phyloP scores from a whole-genome alignment of 2,113 vertebrate genomes.

The Hucho hucho region DNA sequence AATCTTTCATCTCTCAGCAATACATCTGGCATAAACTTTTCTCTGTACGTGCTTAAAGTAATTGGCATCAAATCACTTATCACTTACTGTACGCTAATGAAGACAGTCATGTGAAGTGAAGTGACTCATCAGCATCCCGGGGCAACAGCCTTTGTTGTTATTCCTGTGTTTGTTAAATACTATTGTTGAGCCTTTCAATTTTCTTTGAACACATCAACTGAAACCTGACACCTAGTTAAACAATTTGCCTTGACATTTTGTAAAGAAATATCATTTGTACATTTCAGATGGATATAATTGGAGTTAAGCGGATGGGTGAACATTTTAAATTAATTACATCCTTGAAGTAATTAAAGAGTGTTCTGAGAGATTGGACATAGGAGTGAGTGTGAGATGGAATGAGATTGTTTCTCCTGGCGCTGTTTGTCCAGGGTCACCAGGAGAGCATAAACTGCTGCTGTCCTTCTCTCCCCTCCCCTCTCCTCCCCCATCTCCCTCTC shows the following conservation, averaged over 20 bases:
- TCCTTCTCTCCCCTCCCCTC: background rate
- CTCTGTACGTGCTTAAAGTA: too few species aligned
- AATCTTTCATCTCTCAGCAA: too few species aligned
- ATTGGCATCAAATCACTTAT: too few species aligned
- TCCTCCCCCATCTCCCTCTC: too few species aligned
- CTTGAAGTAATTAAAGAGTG: conserved; percentile 19
- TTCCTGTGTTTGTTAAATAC: too few species aligned
- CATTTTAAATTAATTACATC: conserved; percentile 11
- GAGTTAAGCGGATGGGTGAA: conserved; percentile 11
- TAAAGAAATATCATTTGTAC: conserved; percentile 4
- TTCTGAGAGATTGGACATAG: background rate
- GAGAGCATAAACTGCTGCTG: background rate
- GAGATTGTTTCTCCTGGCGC: background rate
- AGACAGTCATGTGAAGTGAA: too few species aligned
- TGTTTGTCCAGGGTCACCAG: background rate
- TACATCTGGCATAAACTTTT: too few species aligned
- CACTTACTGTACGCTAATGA: too few species aligned
- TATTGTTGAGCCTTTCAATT: background rate
- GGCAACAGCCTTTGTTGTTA: too few species aligned
- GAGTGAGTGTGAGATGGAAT: conserved; percentile 2
- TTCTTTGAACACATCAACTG: background rate
- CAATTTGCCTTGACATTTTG: too few species aligned
- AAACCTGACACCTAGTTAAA: background rate
- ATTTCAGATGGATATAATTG: conserved; percentile 13
- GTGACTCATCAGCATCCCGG: too few species aligned